Conservation (phyloP, 1,140 invertebrate species). For the Antheraea mylitta region DNA sequence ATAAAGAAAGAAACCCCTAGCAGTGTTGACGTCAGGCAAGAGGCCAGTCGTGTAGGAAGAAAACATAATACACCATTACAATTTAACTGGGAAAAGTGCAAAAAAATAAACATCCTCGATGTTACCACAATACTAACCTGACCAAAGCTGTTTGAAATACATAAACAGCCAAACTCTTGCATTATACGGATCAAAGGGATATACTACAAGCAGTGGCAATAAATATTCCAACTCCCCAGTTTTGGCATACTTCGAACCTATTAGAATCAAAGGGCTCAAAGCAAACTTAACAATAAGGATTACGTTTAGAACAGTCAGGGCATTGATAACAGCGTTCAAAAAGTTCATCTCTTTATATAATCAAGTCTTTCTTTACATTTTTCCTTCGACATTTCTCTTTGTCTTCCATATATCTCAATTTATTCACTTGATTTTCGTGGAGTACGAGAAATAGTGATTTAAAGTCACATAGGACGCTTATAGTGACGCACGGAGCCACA, state of each 20-base stretch:
- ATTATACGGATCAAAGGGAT: constrained; percentile 37
- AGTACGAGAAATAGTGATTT: constrained; percentile 23
- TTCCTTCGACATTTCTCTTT: constrained; percentile 6
- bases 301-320: constrained; percentile 16
- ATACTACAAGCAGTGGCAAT: constrained; percentile 27
- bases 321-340: constrained; percentile 22
- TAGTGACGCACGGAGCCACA: constrained; percentile 27
- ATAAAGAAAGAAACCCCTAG: too few relatives aligned
- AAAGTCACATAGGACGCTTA: constrained; percentile 20
- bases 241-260: constrained; percentile 27
- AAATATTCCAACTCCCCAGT: constrained; percentile 22
- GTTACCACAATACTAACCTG: constrained; percentile 23
- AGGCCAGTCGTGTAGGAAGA: too few relatives aligned
- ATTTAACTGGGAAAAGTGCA: too few relatives aligned
- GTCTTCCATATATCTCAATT: constrained; percentile 21
- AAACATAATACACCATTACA: too few relatives aligned
- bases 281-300: constrained; percentile 22
- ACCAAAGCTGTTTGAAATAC: constrained; percentile 34
- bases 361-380: constrained; percentile 14
- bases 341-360: constrained; percentile 29
- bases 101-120: too few relatives aligned
- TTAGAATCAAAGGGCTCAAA: constrained; percentile 23
- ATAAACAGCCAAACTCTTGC: constrained; percentile 28
- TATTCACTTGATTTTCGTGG: constrained; percentile 18
- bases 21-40: too few relatives aligned